These are phyloP conservation scores for Drosophila anceps DNA, from an alignment of 2,888 invertebrate species.

Conservation along the genomic window DNA sequence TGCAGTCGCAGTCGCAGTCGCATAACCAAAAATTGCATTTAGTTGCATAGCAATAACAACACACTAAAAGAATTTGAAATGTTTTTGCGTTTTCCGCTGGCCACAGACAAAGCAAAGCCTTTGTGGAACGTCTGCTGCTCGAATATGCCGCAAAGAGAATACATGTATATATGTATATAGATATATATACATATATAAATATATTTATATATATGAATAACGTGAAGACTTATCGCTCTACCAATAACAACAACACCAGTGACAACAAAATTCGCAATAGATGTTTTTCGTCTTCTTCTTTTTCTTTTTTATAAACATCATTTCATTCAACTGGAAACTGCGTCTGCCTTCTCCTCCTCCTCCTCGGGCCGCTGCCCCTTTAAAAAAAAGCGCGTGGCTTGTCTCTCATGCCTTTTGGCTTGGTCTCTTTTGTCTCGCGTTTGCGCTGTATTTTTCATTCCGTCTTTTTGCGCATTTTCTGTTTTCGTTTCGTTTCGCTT, in stretches of 20 bases:
- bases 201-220: conserved; percentile 27
- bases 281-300: no score
- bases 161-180: conserved; percentile 5
- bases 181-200: neutral
- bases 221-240: conserved; percentile 50
- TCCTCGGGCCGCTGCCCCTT: conserved; percentile 7
- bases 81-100: conserved; percentile 17
- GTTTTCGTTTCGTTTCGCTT: conserved; percentile 68
- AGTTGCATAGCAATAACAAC: conserved; percentile 17
- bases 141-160: conserved; percentile 23
- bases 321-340: conserved; percentile 65
- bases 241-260: conserved; percentile 33
- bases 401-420: conserved; percentile 44
- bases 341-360: conserved; percentile 11
- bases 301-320: conserved; percentile 45
- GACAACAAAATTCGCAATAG: conserved; percentile 38
- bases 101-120: conserved; percentile 47
- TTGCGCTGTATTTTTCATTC: conserved; percentile 72
- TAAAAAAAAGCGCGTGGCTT: conserved; percentile 51
- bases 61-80: conserved; percentile 39
- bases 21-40: conserved; percentile 54
- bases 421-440: conserved; percentile 71
- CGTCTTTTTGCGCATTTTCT: conserved; percentile 78
- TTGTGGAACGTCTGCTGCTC: conserved; percentile 35
- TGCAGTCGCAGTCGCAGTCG: no score